These are phyloP conservation scores for Mugil cephalus DNA, from an alignment of 2,113 vertebrate species.

Conservation along the genomic window DNA sequence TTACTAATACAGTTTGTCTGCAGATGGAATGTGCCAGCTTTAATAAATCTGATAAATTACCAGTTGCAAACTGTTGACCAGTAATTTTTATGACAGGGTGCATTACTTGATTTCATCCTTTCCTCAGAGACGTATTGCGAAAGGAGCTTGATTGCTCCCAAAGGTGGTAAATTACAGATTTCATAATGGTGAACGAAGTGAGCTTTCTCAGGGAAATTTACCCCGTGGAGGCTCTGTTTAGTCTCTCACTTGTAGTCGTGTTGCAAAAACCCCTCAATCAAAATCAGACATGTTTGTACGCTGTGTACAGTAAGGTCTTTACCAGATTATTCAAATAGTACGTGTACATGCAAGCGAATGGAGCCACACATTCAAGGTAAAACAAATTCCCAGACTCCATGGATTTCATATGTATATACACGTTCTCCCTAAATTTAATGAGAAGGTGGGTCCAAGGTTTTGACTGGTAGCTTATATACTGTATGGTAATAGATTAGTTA, in stretches of 20 bases:
- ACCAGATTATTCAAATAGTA: too few relatives aligned
- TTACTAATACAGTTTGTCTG: constrained; percentile 60
- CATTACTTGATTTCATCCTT: constrained; percentile 47
- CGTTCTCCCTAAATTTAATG: too few relatives aligned
- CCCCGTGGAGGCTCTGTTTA: not conserved
- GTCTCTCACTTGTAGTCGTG: too few relatives aligned
- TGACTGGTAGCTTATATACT: too few relatives aligned
- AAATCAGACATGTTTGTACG: too few relatives aligned
- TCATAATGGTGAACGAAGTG: constrained; percentile 54
- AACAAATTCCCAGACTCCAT: too few relatives aligned
- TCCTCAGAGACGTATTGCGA: constrained; percentile 42
- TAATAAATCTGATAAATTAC: constrained; percentile 76
- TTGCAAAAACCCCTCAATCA: too few relatives aligned
- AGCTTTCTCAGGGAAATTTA: constrained; percentile 21
- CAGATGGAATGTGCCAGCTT: constrained; percentile 59
- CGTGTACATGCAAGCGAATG: constrained; percentile 41
- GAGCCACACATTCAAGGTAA: constrained; percentile 43
- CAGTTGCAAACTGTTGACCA: constrained; percentile 70
- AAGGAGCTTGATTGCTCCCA: constrained; percentile 53
- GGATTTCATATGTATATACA: too few relatives aligned
- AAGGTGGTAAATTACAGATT: constrained; percentile 51
- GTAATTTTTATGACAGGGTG: constrained; percentile 57
- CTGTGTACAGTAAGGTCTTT: too few relatives aligned
- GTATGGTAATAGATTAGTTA: too few relatives aligned
- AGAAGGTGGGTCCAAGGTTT: too few relatives aligned